A percentile compares a stretch with the other conserved stretches of the same genome.
These are phyloP conservation scores for Panagrolaimus sp. DNA, from an alignment of 1,140 invertebrate species.

Conservation along the genomic window DNA sequence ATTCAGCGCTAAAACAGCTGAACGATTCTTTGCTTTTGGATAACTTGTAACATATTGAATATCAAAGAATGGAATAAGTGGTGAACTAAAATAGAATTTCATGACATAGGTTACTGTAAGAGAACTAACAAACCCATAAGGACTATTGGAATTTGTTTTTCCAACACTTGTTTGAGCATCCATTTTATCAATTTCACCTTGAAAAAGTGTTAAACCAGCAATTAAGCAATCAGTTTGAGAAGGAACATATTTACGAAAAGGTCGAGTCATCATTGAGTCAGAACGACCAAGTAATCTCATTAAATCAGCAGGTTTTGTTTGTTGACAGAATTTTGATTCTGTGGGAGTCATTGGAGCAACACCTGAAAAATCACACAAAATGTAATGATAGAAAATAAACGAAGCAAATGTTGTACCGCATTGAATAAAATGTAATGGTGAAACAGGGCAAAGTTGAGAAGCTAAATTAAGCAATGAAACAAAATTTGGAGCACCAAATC, in stretches of 20 bases:
- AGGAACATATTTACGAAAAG: not conserved
- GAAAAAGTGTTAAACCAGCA: slow-evolving; percentile 29
- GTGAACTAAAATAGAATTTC: not conserved
- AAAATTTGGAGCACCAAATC: slow-evolving; percentile 97
- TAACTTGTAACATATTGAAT: not conserved
- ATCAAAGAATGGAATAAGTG: not conserved
- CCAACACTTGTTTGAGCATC: slow-evolving; percentile 14
- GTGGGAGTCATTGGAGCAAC: slow-evolving; percentile 42
- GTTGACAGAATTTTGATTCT: slow-evolving; percentile 68
- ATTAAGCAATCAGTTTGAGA: slow-evolving; percentile 28
- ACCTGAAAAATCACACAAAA: slow-evolving; percentile 30
- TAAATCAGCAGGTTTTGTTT: slow-evolving; percentile 90
- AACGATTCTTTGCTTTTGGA: not conserved
- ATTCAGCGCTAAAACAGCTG: slow-evolving; percentile 34
- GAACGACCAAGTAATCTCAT: slow-evolving; percentile 89
- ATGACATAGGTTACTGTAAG: too few relatives aligned
- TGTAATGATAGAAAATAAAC: slow-evolving; percentile 12
- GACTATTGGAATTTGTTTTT: not conserved
- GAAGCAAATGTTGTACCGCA: slow-evolving; percentile 71
- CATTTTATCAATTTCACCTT: slow-evolving; percentile 22
- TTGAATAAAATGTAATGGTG: slow-evolving; percentile 95
- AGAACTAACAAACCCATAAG: slow-evolving; percentile 3
- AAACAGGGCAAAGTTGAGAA: slow-evolving; percentile 89
- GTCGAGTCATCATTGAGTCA: slow-evolving; percentile 96
- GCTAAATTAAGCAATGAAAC: slow-evolving; percentile 92